Base-by-base conservation (phyloP, 2,113 vertebrate genomes). In the Notothenia rossii region DNA sequence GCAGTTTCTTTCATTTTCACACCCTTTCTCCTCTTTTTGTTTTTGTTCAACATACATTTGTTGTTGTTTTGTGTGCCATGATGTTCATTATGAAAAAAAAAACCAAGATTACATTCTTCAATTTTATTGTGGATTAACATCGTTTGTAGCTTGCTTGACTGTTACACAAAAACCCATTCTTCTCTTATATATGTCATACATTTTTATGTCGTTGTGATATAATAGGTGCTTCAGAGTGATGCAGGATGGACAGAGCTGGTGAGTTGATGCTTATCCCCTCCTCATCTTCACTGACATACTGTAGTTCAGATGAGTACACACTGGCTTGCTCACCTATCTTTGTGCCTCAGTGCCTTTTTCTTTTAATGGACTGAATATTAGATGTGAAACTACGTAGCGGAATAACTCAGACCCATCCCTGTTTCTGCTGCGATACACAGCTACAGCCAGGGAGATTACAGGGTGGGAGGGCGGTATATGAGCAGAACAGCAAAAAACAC, bases 241-340 rank as follows among this genome's bases (percentile, higher is more conserved):
- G 92, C 88, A 72, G 92, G 87, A 90, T 89, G 91, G 91, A 93
- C 92, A 75, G 78, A 90, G 84, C 79, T 92, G 94, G 92, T 95
- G 92, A 94, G 93, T 94, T 89, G 61, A 93, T 76, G 77, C 70
- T 78, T 81, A 65, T 1, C 76, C 71, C 75, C 81, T 77, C 75
- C 79, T 86, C 76, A 77, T 86, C 68, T 85, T 83, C 65, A 81
- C 85, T 88, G 90, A 90, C 84, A 90, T 65, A 82, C 74, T 71
- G 66, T 82, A 86, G 84, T 78, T 77, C 77, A 84, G 70, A 81
- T 72, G 56, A 72, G 70, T 80, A 59, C 54, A 66, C 68, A 66
- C 81, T 78, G 69, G 63, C 86, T 87, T 89, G 73, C 71, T 77
- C 61, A 71, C 79, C 55, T 81, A 53, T 56, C 64, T 33, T 10